Base-by-base conservation (phyloP, 2,888 invertebrate species). In the Thymelicus acteon region DNA sequence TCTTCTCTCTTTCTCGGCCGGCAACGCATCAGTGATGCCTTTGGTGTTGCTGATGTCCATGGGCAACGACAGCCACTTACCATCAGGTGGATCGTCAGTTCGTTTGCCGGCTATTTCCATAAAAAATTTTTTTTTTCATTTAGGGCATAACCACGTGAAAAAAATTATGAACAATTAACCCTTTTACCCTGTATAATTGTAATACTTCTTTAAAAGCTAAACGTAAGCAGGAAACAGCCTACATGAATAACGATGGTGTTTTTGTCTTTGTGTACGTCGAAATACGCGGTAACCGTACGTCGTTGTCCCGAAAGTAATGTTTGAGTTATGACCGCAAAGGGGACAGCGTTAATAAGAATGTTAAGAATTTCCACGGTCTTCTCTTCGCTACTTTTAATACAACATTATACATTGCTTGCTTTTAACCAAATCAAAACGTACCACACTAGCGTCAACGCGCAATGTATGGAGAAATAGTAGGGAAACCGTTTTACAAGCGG, bases 201-300 rank as follows among this genome's bases (percentile, higher is more conserved):
- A 48, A 44, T n/a, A 39, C 24, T 39, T 7, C 61, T 49, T 58
- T 60, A 58, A 68, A 69, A 64, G 58, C 69, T 57, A 68, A 68
- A 68, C 39, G 72, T 54, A 60, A 67, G 60, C 72, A 77, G 74
- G 78, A 78, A 79, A 73, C 64, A 58, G 75, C 62, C 49, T 24
- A 57, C 63, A 80, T 84, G 81, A 84, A 77, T 84, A 82, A 84
- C 80, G 82, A 74, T 74, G 75, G 76, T 84, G 81, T 80, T 83
- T 83, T 81, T 79, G 80, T 82, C 78, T 73, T 74, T 64, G 8
- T 39, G 63, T 52, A 47, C 58, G 66, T 70, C 47, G 63, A 66
- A 69, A 72, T 70, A 63, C 70, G 62, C 63, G 66, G 62, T 67
- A 72, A 67, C 70, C 72, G 52, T 72, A 69, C 66, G 63, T 70